These are phyloP conservation scores for Corythornis leucogaster DNA, from an alignment of 2,797 vertebrate genomes.

Conservation along the genomic window DNA sequence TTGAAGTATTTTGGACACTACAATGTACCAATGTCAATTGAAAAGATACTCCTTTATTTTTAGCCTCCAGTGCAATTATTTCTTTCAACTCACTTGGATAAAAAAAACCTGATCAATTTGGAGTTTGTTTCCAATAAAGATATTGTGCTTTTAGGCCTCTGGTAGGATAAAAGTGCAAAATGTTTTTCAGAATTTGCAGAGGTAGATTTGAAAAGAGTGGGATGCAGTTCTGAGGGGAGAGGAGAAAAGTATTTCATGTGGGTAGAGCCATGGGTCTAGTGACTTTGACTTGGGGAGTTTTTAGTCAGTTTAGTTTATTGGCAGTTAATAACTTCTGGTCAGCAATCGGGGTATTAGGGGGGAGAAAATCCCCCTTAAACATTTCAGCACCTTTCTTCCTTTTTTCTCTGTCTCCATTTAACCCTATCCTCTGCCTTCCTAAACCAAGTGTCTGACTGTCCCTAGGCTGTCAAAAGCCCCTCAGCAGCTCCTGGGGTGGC, in stretches of 20 bases:
- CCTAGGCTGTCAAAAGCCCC: too few relatives aligned
- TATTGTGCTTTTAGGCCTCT: background rate
- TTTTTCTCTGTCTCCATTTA: background rate
- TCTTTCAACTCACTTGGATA: background rate
- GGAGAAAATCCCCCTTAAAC: rapidly evolving
- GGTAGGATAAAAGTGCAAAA: background rate
- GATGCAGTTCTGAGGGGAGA: background rate
- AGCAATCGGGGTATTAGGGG: rapidly evolving
- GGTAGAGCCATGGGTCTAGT: rapidly evolving
- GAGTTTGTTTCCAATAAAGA: background rate
- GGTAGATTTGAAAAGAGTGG: background rate
- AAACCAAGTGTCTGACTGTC: too few relatives aligned
- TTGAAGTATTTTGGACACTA: background rate
- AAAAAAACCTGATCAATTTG: background rate
- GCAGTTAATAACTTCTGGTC: background rate
- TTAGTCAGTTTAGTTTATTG: background rate
- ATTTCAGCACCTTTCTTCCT: background rate
- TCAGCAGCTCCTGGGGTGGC: rapidly evolving
- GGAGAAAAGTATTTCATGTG: background rate
- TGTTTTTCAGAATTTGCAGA: background rate
- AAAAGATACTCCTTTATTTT: background rate
- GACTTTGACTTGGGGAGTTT: background rate
- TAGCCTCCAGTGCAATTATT: background rate
- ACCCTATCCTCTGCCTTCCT: background rate
- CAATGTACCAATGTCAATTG: background rate